Base-by-base conservation (phyloP, 2,113 vertebrate species). In the Baryphthengus martii region DNA sequence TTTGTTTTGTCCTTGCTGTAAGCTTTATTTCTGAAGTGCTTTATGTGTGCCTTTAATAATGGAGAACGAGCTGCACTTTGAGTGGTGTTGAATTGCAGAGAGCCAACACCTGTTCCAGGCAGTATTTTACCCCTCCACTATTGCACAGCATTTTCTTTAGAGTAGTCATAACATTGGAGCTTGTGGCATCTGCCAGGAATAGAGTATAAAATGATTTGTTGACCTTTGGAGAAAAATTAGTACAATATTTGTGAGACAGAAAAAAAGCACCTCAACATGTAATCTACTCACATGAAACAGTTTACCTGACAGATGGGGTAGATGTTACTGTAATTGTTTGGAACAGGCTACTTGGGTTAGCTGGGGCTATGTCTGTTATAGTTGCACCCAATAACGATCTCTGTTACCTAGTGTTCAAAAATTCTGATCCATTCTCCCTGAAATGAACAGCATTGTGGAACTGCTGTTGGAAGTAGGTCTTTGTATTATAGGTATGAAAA, bases 331-430 rank as follows among this genome's bases (percentile, higher is more conserved):
- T 10, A 16, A 0, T 47, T 50, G 42, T 72, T 82, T 40, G 52
- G 33, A 72, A 15, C 33, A 11, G 16, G 25, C 28, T 23, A 5
- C 26, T 74, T 63, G 6, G 13, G 9, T 49, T 53, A 63, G 17
- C 5, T 16, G 17, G 7, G 14, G 17, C 2, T 53, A 14, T 26
- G 17, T 37, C 17, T 53, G 8, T 12, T 21, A 25, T 3, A 28
- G 40, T 39, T 67, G 24, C 4, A 55, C 7, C 7, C 33, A 28
- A 13, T 29, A n/a, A 12, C 0, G 0, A 67, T 2, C 35, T 55
- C 0, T 23, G 28, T n/a, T n/a, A 26, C 21, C 10, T 63, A 31
- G 3, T 55, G 35, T 55, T 33, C 17, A 12, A 20, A 42, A 85
- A 28, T n/a, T 58, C n/a, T 76, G 6, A 7, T 62, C 8, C 31